phyloP scores from a whole-genome alignment of 2,113 vertebrate species.

The Malurus cyaneus region DNA sequence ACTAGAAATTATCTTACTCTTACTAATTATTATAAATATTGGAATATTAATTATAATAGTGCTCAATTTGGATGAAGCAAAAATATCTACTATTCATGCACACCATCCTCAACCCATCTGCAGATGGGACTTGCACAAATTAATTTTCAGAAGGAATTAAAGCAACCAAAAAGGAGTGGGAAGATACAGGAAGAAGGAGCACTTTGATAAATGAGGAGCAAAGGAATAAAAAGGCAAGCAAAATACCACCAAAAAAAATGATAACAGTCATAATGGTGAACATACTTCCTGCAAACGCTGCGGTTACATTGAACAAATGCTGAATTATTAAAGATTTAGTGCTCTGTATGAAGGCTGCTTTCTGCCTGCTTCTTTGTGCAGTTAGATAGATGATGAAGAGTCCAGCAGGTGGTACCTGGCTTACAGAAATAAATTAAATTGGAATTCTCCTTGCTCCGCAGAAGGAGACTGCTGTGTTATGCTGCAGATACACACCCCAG shows the following conservation, averaged over 20 bases:
- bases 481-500: not conserved
- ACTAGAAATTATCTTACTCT: not conserved
- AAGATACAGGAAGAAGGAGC: not conserved
- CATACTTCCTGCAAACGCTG: not conserved
- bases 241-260: not conserved
- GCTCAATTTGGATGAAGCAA: not conserved
- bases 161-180: not conserved
- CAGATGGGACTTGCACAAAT: not conserved
- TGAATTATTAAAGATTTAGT: slow-evolving; percentile 46
- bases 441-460: not conserved
- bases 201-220: not conserved
- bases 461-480: not conserved
- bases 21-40: not conserved
- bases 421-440: slow-evolving; percentile 12
- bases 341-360: not conserved
- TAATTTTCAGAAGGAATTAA: not conserved
- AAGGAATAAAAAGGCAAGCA: not conserved
- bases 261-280: not conserved
- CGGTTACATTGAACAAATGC: not conserved
- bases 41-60: not conserved
- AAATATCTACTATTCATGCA: not conserved
- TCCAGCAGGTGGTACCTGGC: not conserved
- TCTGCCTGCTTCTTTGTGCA: not conserved
- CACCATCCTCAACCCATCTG: not conserved
- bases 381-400: not conserved